Conservation (phyloP, 2,888 invertebrate species). For the Phasia obesa region DNA sequence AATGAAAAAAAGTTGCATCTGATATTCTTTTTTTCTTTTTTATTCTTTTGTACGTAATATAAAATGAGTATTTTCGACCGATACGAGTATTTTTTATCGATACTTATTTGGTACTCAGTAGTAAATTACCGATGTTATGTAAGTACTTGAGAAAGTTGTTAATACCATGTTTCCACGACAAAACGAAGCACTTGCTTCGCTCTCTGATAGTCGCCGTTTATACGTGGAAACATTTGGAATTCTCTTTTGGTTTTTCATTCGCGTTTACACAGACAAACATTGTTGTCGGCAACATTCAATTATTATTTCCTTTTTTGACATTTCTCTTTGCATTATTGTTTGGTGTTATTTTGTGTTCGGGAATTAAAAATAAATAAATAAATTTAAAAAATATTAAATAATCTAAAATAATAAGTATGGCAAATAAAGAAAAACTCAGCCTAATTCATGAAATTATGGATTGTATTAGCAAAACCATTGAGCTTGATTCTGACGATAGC, state of each 20-base stretch:
- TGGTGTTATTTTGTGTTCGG: too few species aligned
- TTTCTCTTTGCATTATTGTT: neutral
- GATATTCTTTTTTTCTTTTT: too few species aligned
- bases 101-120: too few species aligned
- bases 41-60: too few species aligned
- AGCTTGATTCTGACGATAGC: neutral
- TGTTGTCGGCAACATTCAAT: neutral
- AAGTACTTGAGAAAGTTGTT: too few species aligned
- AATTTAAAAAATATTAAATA: neutral
- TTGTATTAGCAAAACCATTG: neutral
- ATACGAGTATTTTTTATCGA: too few species aligned
- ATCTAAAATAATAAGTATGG: neutral
- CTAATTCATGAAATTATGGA: neutral
- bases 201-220: neutral
- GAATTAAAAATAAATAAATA: neutral
- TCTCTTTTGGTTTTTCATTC: slow-evolving; percentile 4
- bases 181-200: too few species aligned
- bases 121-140: too few species aligned
- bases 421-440: neutral
- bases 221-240: neutral
- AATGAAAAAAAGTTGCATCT: too few species aligned
- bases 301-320: slow-evolving; percentile 2
- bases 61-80: too few species aligned
- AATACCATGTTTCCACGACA: too few species aligned
- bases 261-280: slow-evolving; percentile 1